phyloP scores from a whole-genome alignment of 2,888 invertebrate species.

The Pollenia griseotomentosa region DNA sequence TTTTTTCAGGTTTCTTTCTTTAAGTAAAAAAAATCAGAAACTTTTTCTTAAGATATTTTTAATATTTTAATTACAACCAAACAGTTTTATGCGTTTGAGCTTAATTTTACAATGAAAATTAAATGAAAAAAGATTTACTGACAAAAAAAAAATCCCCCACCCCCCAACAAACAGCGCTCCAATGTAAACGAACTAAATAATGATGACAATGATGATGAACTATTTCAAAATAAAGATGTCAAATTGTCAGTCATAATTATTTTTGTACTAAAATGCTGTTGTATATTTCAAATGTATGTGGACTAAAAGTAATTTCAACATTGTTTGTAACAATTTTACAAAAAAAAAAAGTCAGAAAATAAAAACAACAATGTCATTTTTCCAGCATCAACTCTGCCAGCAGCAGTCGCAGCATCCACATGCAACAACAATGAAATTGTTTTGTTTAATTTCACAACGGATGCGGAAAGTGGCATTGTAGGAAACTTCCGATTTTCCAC shows the following conservation, averaged over 20 bases:
- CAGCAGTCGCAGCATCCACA: conserved; percentile 13
- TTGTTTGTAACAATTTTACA: conserved; percentile 33
- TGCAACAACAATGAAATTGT: conserved; percentile 51
- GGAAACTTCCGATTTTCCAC: conserved; percentile 75
- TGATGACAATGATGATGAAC: conserved; percentile 44
- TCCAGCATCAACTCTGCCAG: not conserved
- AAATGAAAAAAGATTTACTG: conserved; percentile 5
- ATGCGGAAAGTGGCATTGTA: conserved; percentile 77
- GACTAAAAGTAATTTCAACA: conserved; percentile 19
- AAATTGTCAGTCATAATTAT: conserved; percentile 66
- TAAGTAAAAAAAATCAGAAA: conserved; percentile 44
- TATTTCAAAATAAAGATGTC: conserved; percentile 62
- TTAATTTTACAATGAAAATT: conserved; percentile 8
- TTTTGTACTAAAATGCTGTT: not conserved
- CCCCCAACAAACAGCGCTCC: not conserved
- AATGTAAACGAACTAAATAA: conserved; percentile 15
- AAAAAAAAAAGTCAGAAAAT: not conserved
- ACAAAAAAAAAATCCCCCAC: no score
- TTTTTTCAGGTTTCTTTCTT: not conserved
- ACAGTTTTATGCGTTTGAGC: conserved; percentile 31
- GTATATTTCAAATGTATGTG: not conserved
- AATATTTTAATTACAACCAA: conserved; percentile 40
- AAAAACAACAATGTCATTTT: conserved; percentile 27
- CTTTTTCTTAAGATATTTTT: conserved; percentile 35
- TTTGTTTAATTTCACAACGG: conserved; percentile 70